Evolutionary conservation across 2,797 vertebrate genomes (phyloP), one percentile per base, ranked within the genome.

Genomic region (Mus caroli): DNA sequence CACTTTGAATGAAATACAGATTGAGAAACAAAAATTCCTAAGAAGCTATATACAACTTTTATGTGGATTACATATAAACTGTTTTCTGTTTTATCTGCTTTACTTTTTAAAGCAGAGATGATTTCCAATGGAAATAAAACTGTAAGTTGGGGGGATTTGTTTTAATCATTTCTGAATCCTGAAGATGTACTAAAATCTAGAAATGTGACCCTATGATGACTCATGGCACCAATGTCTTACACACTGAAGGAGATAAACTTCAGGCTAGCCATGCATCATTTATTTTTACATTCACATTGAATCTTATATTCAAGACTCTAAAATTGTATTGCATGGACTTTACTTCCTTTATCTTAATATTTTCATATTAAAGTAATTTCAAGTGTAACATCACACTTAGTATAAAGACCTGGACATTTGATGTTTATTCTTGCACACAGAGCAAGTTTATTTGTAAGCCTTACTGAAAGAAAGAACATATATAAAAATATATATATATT

Each of bases 201-300:
- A 84, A 77, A 94, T 62, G 67, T 62, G 62, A 90, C 46, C 85
- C 95, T 76, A 52, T 37, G 19, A 89, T 67, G 4, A 31, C 31
- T 40, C 19, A n/a, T 37, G 28, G 58, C 22, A 56, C 43, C 13
- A 6, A 87, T 67, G 76, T 40, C 75, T 76, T 46, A 37, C 15
- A 26, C 46, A 43, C 40, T 92, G 50, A 87, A 78, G 90, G 43
- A 76, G 43, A 40, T 86, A 77, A 90, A 19, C 3, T 54, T 50
- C 26, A 82, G 37, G 13, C 15, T 97, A 82, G n/a, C 17, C 52
- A 71, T 43, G 37, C 3, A 75, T 52, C 26, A 6, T 67, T 94
- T 71, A 90, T 91, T 94, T 60, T 92, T 79, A 96, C 93, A 94
- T 95, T 97, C 69, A 97, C 26, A 77, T 76, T 75, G 43, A 56